Evolutionary conservation across 2,888 invertebrate species (phyloP).

Genomic region (Oxytorus armatus): DNA sequence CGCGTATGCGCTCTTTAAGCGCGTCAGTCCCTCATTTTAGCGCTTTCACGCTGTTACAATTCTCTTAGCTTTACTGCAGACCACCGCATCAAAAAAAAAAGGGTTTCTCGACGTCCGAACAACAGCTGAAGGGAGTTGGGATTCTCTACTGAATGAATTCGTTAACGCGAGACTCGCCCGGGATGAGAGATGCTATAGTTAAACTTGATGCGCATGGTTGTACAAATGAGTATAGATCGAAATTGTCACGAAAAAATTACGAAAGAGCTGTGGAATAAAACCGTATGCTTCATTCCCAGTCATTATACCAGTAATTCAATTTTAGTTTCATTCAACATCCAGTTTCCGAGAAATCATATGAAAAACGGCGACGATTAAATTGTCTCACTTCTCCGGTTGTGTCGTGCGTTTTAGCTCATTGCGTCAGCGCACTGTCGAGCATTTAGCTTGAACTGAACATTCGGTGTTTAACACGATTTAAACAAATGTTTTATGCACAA

Average conservation of each 20-base stretch:
- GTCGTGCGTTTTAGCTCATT: slow-evolving; percentile 19
- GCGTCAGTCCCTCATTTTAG: slow-evolving; percentile 56
- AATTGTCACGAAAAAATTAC: slow-evolving; percentile 19
- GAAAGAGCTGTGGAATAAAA: slow-evolving; percentile 1
- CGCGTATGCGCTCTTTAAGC: slow-evolving; percentile 63
- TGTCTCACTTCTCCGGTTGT: slow-evolving; percentile 26
- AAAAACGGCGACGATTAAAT: slow-evolving; percentile 73
- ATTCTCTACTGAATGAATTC: slow-evolving; percentile 57
- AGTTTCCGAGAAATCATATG: slow-evolving; percentile 75
- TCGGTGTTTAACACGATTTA: slow-evolving; percentile 1
- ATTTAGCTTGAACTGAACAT: slow-evolving; percentile 10
- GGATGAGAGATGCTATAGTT: slow-evolving; percentile 27
- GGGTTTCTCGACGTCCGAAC: slow-evolving; percentile 11
- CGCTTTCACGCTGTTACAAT: slow-evolving; percentile 52
- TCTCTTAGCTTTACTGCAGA: slow-evolving; percentile 6
- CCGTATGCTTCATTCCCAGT: not conserved
- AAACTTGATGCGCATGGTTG: no score
- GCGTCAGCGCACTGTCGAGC: slow-evolving; percentile 13
- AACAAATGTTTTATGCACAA: not conserved
- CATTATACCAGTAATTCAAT: slow-evolving; percentile 72
- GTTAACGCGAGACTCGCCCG: slow-evolving; percentile 38
- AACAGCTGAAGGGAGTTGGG: slow-evolving; percentile 13
- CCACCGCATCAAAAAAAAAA: slow-evolving; percentile 2
- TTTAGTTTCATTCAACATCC: slow-evolving; percentile 73
- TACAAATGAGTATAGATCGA: slow-evolving; percentile 34